These are phyloP conservation scores for Tragelaphus oryx DNA, from an alignment of 2,797 vertebrate genomes.

Conservation along the genomic window DNA sequence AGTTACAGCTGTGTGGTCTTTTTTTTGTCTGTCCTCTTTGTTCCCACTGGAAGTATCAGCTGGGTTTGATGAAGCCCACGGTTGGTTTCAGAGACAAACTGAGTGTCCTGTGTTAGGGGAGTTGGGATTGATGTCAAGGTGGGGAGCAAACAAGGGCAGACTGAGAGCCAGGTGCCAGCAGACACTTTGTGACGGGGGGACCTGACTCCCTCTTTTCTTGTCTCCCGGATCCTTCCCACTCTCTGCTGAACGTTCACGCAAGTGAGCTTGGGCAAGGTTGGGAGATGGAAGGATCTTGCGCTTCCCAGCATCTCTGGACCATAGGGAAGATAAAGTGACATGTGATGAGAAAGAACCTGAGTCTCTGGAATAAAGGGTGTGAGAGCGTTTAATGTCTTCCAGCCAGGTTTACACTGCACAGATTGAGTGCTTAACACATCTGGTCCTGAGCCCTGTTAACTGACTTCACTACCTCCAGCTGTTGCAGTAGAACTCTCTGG, in stretches of 20 bases:
- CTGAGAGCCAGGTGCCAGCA: neutral
- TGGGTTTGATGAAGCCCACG: neutral
- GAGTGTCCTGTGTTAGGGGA: neutral
- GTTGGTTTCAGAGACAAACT: neutral
- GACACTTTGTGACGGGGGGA: fast-evolving
- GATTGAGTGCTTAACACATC: neutral
- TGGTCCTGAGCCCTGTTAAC: neutral
- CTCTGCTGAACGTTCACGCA: neutral
- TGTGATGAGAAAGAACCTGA: neutral
- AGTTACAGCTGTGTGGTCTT: fast-evolving
- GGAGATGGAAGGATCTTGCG: neutral
- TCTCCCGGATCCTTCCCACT: neutral
- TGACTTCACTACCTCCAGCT: neutral
- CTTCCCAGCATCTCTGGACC: neutral
- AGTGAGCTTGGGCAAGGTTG: neutral
- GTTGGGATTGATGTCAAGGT: neutral
- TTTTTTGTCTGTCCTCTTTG: neutral
- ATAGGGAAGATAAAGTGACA: neutral
- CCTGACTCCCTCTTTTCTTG: neutral
- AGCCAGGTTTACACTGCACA: neutral
- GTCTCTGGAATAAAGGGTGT: neutral
- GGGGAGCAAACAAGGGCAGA: neutral
- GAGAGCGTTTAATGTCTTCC: neutral
- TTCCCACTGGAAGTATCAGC: neutral
- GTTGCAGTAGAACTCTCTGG: neutral